Base-by-base conservation (phyloP, 2,797 vertebrate species). In the Gallirallus australis region DNA sequence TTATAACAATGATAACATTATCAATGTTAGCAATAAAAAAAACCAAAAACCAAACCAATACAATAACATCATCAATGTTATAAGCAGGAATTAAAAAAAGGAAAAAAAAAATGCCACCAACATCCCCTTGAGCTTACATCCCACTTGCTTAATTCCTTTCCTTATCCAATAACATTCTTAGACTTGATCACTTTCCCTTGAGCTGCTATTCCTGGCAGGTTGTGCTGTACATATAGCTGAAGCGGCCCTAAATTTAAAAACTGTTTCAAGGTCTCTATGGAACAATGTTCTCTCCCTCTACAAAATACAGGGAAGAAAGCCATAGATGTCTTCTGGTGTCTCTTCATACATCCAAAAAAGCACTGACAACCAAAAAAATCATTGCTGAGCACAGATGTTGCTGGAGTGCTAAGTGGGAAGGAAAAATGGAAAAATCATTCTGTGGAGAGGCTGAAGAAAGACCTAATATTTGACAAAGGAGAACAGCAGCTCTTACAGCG, bases 181-280 rank as follows among this genome's bases (percentile, higher is more conserved):
- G 56, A 73, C 53, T 73, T 71, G 31, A 86, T 48, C 24, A 69
- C 27, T 82, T 91, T 69, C 50, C 65, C 93, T 78, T 81, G 42
- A 75, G 54, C 69, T 85, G 79, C 82, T 91, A 69, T 75, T 92
- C 33, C 92, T 89, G 70, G 60, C 68, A 92, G 24, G 28, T 81
- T 37, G 77, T 53, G 5, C 59, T 80, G 64, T 78, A 75, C 76
- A 27, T 94, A 83, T 23, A 83, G 53, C 65, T 81, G 79, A 92
- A 95, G 89, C 52, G 6, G 61, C 57, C 54, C 54, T 81, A 76
- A 71, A 86, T 42, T 54, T 54, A 81, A 75, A 54, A 79, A 91
- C 10, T 68, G 31, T 86, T 95, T 88, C 40, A 88, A 86, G 50
- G 4, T 91, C 63, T 79, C 59, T 53, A 18, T 24, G 45, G 79